Conservation (phyloP, 2,797 vertebrate genomes). For the Acipenser transmontanus region DNA sequence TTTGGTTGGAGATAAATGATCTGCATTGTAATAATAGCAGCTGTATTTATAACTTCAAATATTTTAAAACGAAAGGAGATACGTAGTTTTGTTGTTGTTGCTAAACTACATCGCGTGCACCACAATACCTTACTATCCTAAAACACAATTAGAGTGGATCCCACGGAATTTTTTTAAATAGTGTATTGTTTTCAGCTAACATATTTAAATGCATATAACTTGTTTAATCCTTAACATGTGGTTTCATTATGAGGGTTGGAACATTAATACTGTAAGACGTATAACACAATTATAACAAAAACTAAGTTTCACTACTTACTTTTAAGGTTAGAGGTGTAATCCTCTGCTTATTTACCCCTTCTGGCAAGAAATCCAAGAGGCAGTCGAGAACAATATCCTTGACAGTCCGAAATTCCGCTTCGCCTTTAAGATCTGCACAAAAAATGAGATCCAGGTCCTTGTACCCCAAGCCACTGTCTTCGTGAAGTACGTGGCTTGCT, state of each 20-base stretch:
- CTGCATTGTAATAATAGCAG: no score
- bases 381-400: conserved; percentile 97
- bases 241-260: conserved; percentile 17
- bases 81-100: no score
- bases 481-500: conserved; percentile 91
- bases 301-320: conserved; percentile 54
- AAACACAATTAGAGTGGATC: conserved; percentile 31
- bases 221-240: conserved; percentile 13
- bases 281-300: not conserved
- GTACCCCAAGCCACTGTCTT: conserved; percentile 90
- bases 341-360: conserved; percentile 96
- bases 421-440: conserved; percentile 85
- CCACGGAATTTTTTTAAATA: conserved; percentile 36
- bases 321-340: conserved; percentile 91
- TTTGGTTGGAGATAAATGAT: no score
- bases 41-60: no score
- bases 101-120: not conserved
- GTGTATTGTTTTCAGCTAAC: conserved; percentile 45
- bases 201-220: conserved; percentile 33
- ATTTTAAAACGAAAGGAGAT: no score
- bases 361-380: conserved; percentile 94
- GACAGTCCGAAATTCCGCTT: conserved; percentile 92
- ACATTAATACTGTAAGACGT: not conserved
- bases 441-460: conserved; percentile 98
- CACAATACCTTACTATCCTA: not conserved